Conservation (phyloP, 2,888 invertebrate species). For the Stenurella melanura region DNA sequence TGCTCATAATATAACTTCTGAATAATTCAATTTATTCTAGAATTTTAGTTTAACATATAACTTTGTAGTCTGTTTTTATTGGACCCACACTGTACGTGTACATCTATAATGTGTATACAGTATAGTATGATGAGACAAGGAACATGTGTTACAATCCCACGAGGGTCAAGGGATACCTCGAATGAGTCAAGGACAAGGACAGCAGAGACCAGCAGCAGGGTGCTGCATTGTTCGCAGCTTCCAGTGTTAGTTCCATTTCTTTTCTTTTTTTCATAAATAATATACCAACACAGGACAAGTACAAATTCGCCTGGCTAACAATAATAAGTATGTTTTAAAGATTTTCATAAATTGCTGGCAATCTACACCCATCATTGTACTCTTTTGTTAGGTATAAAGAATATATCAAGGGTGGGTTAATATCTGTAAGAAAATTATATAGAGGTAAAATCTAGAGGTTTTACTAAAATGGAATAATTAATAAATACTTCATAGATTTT, state of each 20-base stretch:
- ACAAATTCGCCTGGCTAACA: conserved; percentile 10
- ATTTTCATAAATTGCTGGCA: neutral
- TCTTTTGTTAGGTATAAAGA: neutral
- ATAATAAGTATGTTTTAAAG: conserved; percentile 2
- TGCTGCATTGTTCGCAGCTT: conserved; percentile 6
- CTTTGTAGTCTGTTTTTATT: neutral
- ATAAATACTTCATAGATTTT: no score
- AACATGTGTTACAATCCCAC: conserved; percentile 37
- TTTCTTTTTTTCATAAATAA: conserved; percentile 9
- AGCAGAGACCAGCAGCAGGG: conserved; percentile 13
- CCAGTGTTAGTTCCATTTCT: conserved; percentile 15
- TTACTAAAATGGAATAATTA: no score
- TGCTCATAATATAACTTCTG: no score
- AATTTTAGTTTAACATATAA: neutral
- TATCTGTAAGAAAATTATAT: no score
- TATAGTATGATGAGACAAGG: conserved; percentile 15
- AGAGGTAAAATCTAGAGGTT: no score
- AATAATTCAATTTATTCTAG: no score
- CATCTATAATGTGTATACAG: no score
- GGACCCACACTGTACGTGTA: neutral
- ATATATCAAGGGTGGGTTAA: neutral
- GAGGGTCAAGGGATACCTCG: conserved; percentile 24
- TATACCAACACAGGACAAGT: conserved; percentile 11
- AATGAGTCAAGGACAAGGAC: conserved; percentile 28
- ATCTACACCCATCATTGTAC: neutral